Evolutionary conservation across 2,797 vertebrate species (phyloP).

Genomic region (Taenioides sp.): DNA sequence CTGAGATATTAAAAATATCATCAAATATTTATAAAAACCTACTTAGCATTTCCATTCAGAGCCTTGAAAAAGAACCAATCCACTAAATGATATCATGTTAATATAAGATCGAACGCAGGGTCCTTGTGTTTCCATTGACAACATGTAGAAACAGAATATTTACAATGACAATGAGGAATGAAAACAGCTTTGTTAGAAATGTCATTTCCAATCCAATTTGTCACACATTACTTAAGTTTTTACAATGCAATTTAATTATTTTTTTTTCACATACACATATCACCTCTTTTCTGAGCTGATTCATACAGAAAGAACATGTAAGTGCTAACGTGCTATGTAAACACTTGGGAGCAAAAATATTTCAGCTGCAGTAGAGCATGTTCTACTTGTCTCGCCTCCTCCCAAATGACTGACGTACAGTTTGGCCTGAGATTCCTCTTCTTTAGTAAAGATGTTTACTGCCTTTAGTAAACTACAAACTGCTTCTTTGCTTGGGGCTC

Average conservation of each 20-base stretch:
- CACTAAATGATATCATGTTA: constrained; percentile 34
- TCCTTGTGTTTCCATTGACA: constrained; percentile 48
- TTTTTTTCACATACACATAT: neutral
- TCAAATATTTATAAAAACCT: neutral
- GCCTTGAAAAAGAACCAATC: constrained; percentile 19
- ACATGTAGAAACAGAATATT: neutral
- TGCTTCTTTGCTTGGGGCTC: neutral
- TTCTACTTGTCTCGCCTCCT: neutral
- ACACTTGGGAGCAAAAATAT: neutral
- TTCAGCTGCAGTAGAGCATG: neutral
- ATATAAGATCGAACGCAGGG: constrained; percentile 26
- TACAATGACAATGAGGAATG: neutral
- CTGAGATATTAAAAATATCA: constrained; percentile 8
- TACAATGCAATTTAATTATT: neutral
- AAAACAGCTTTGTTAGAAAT: neutral
- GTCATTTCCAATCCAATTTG: neutral
- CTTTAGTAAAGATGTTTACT: neutral
- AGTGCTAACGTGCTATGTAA: neutral
- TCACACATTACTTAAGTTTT: neutral
- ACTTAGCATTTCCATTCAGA: constrained; percentile 20
- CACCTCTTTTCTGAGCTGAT: neutral
- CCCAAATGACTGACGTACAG: neutral
- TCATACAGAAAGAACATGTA: neutral
- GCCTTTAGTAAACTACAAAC: neutral
- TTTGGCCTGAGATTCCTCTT: neutral